Evolutionary conservation across 1,140 invertebrate genomes (phyloP).

Genomic region (Drosophila littoralis): DNA sequence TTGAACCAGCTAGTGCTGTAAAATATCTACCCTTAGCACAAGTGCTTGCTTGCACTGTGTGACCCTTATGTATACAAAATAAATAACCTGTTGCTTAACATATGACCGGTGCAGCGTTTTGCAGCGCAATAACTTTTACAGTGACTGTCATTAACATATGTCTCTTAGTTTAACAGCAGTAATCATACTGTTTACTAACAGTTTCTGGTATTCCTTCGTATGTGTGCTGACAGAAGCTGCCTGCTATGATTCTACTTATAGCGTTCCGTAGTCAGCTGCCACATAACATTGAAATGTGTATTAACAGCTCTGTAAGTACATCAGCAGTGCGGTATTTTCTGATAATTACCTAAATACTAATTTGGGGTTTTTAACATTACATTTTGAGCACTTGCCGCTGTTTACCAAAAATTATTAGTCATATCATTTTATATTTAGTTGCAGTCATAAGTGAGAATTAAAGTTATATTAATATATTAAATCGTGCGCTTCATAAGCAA

Average conservation of each 20-base stretch:
- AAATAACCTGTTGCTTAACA: constrained; percentile 4
- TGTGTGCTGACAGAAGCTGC: not conserved
- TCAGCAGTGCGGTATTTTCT: not conserved
- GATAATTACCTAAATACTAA: not conserved
- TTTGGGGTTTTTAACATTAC: constrained; percentile 9
- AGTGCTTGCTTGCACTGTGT: not conserved
- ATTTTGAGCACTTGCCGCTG: not conserved
- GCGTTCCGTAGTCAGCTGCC: not conserved
- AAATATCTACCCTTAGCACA: too few species aligned
- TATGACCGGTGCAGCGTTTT: not conserved
- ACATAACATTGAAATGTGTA: not conserved
- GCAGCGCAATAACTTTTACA: not conserved
- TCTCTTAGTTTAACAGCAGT: not conserved
- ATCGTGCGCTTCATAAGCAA: not conserved
- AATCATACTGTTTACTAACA: not conserved
- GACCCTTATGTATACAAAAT: not conserved
- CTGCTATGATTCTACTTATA: not conserved
- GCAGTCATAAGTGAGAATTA: not conserved
- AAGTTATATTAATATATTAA: not conserved
- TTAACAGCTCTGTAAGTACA: not conserved
- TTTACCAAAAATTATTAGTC: constrained; percentile 9
- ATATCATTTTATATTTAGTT: constrained; percentile 21
- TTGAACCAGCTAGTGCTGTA: not conserved
- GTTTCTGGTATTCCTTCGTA: not conserved
- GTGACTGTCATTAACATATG: not conserved